phyloP scores from a whole-genome alignment of 2,888 invertebrate species.

The Ptychoptera albimana region DNA sequence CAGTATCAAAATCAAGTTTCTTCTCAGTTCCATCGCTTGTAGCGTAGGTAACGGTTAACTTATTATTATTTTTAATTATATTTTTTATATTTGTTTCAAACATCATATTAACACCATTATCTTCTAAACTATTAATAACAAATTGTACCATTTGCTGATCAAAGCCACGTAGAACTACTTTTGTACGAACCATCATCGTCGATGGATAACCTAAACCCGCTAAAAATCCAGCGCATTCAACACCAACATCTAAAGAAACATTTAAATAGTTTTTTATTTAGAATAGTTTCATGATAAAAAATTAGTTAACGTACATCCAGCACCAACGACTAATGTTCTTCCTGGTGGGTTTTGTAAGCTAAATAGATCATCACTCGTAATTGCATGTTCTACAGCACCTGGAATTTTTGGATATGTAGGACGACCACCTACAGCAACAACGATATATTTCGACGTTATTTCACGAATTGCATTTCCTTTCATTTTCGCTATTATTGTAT shows the following conservation, averaged over 20 bases:
- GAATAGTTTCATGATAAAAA: background rate
- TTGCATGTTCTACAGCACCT: slow-evolving; percentile 68
- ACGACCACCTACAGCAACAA: slow-evolving; percentile 87
- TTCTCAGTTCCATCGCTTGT: slow-evolving; percentile 28
- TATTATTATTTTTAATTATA: slow-evolving; percentile 52
- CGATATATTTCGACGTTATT: slow-evolving; percentile 55
- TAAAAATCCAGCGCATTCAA: slow-evolving; percentile 89
- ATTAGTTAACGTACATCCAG: slow-evolving; percentile 63
- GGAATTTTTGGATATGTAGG: slow-evolving; percentile 81
- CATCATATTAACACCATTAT: slow-evolving; percentile 63
- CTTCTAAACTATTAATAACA: slow-evolving; percentile 62
- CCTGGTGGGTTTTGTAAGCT: slow-evolving; percentile 69
- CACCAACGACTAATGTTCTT: slow-evolving; percentile 77
- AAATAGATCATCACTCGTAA: slow-evolving; percentile 90
- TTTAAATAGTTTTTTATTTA: background rate
- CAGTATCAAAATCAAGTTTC: slow-evolving; percentile 60
- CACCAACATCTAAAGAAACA: slow-evolving; percentile 57
- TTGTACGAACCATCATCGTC: slow-evolving; percentile 74
- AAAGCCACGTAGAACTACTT: slow-evolving; percentile 69
- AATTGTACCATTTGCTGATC: slow-evolving; percentile 87
- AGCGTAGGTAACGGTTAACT: slow-evolving; percentile 49
- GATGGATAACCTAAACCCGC: slow-evolving; percentile 74
- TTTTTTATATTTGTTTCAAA: slow-evolving; percentile 51
- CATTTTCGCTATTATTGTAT: slow-evolving; percentile 56
- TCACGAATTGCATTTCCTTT: slow-evolving; percentile 60